Conservation (phyloP, 1,140 invertebrate genomes). For the Ericerus pela region DNA sequence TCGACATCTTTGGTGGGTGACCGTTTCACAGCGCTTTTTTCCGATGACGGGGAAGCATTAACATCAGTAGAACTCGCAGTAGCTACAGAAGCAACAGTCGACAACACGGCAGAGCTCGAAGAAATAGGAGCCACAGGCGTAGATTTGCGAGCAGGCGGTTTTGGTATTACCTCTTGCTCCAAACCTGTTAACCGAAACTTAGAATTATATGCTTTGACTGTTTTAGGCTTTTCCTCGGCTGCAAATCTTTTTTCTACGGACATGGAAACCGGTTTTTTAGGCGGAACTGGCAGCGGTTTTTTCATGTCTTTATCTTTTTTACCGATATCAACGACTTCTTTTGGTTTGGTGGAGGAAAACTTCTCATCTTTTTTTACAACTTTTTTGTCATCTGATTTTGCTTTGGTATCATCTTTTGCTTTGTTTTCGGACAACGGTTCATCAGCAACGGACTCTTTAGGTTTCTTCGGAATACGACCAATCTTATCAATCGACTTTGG, state of each 20-base stretch:
- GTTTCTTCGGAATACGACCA: constrained; percentile 59
- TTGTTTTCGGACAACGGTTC: constrained; percentile 15
- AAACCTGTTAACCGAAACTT: constrained; percentile 73
- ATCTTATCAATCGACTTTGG: constrained; percentile 45
- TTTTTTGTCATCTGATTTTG: constrained; percentile 25
- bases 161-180: constrained; percentile 64
- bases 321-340: constrained; percentile 1
- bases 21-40: constrained; percentile 5
- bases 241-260: constrained; percentile 61
- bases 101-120: background rate
- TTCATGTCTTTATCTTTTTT: background rate
- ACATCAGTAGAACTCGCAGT: background rate
- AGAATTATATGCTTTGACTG: constrained; percentile 74
- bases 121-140: background rate
- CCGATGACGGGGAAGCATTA: constrained; percentile 5
- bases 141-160: constrained; percentile 45
- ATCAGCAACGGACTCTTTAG: constrained; percentile 17
- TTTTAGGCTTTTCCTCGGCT: constrained; percentile 53
- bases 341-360: constrained; percentile 7
- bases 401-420: background rate
- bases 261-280: constrained; percentile 53
- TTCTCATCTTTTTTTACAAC: constrained; percentile 5
- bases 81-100: background rate
- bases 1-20: constrained; percentile 3
- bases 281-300: constrained; percentile 18